A percentile compares a stretch with the other conserved stretches of the same genome.
Conservation (phyloP, 2,888 invertebrate species). For the Agrochola circellaris region DNA sequence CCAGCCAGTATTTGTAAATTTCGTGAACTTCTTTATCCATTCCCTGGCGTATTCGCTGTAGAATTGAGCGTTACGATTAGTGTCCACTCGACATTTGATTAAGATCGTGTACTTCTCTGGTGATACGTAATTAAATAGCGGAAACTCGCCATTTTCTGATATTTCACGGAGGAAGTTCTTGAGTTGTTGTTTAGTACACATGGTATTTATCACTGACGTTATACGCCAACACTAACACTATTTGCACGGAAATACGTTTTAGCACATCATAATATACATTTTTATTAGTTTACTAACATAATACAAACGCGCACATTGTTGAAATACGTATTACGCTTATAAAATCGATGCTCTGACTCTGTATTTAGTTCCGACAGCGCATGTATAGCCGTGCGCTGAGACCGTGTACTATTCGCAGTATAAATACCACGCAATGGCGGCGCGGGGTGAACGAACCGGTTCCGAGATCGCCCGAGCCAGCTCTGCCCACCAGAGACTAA, state of each 20-base stretch:
- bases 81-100: constrained; percentile 68
- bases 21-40: constrained; percentile 72
- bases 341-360: constrained; percentile 50
- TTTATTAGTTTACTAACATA: constrained; percentile 13
- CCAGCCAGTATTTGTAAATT: constrained; percentile 71
- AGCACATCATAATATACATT: constrained; percentile 1
- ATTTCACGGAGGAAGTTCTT: constrained; percentile 62
- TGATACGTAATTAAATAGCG: constrained; percentile 67
- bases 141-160: constrained; percentile 63
- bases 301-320: constrained; percentile 30
- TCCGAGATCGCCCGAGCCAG: constrained; percentile 5
- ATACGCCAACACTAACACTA: constrained; percentile 2
- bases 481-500: too few species aligned
- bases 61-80: constrained; percentile 46
- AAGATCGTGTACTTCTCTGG: constrained; percentile 57
- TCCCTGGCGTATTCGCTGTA: constrained; percentile 63
- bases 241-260: constrained; percentile 3
- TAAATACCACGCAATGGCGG: constrained; percentile 53
- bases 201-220: constrained; percentile 18
- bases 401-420: constrained; percentile 50
- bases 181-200: constrained; percentile 56
- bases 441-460: constrained; percentile 51
- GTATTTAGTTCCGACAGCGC: constrained; percentile 46
- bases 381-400: constrained; percentile 62
- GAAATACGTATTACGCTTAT: constrained; percentile 16